phyloP scores from a whole-genome alignment of 2,888 invertebrate species.

The Erebia ligea region DNA sequence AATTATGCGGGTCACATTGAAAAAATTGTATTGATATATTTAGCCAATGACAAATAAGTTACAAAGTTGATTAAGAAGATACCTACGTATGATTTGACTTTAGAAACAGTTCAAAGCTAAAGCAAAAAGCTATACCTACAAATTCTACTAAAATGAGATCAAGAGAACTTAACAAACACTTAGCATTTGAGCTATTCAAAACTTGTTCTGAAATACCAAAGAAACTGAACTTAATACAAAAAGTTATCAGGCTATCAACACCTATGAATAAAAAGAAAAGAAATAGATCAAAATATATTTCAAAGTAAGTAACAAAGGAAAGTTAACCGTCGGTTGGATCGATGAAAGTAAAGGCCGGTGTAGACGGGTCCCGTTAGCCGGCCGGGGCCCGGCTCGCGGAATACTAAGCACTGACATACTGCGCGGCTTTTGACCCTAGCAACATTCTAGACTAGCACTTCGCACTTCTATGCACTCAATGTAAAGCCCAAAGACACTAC shows the following conservation, averaged over 20 bases:
- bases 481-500: constrained; percentile 47
- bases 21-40: background rate
- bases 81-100: background rate
- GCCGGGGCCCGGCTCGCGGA: constrained; percentile 74
- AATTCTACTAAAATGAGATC: background rate
- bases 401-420: constrained; percentile 83
- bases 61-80: background rate
- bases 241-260: constrained; percentile 16
- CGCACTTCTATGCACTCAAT: constrained; percentile 68
- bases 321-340: constrained; percentile 80
- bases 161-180: constrained; percentile 9
- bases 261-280: constrained; percentile 30
- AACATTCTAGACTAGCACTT: constrained; percentile 80
- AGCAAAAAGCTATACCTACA: background rate
- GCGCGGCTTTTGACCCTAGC: constrained; percentile 82
- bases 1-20: constrained; percentile 31
- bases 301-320: constrained; percentile 79
- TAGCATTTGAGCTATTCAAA: background rate
- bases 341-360: constrained; percentile 82
- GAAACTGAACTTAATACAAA: constrained; percentile 6
- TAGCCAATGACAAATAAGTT: background rate
- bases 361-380: constrained; percentile 79
- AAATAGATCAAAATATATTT: constrained; percentile 52
- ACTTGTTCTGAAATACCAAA: constrained; percentile 6
- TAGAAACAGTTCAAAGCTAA: background rate